These are phyloP conservation scores for Mus minutoides DNA, from an alignment of 2,797 vertebrate genomes.

Conservation along the genomic window DNA sequence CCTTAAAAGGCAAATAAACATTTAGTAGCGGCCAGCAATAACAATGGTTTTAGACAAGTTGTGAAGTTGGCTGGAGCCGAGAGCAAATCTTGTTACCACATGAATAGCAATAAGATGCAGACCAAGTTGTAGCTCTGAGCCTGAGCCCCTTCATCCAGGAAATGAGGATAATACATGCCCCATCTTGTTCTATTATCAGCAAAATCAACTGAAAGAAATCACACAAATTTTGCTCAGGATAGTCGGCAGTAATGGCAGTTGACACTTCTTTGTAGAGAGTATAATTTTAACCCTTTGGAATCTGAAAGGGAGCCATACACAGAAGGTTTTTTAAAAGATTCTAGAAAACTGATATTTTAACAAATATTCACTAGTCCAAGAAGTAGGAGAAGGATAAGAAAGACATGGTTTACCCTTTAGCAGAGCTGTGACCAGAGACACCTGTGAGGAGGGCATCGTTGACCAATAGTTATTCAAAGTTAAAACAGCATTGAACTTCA, in stretches of 20 bases:
- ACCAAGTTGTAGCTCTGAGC: not conserved
- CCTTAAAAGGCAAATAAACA: slow-evolving; percentile 35
- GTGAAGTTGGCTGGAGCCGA: not conserved
- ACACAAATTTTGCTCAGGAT: not conserved
- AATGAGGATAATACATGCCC: not conserved
- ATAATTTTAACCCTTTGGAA: slow-evolving; percentile 15
- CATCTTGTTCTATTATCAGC: not conserved
- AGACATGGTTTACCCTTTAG: not conserved
- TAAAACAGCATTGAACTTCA: slow-evolving; percentile 38
- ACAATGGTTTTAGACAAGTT: not conserved
- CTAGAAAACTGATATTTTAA: slow-evolving; percentile 23
- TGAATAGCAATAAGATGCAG: not conserved
- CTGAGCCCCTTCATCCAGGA: not conserved
- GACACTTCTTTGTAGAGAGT: not conserved
- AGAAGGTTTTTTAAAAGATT: slow-evolving; percentile 46
- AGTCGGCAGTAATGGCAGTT: not conserved
- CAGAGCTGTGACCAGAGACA: not conserved
- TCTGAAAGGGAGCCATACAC: not conserved
- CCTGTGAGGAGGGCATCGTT: not conserved
- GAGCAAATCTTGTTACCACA: not conserved
- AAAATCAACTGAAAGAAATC: slow-evolving; percentile 29
- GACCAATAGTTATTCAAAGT: slow-evolving; percentile 13
- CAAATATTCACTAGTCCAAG: not conserved
- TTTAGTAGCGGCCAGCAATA: not conserved
- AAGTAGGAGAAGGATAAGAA: slow-evolving; percentile 22